Conservation (phyloP, 2,888 invertebrate species). For the Polyommatus iphigenia region DNA sequence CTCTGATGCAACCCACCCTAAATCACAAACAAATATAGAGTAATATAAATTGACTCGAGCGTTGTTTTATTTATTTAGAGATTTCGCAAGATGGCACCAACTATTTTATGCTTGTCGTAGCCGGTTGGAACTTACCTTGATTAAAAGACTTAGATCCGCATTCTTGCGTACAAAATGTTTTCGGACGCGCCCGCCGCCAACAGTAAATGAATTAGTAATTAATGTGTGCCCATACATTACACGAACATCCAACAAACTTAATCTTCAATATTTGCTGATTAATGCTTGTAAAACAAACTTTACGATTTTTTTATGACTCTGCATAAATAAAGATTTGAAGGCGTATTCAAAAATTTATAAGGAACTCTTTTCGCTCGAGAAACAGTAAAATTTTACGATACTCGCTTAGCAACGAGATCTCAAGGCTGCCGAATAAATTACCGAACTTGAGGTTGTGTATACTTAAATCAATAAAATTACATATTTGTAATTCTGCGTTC, state of each 20-base stretch:
- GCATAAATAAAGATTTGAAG: slow-evolving; percentile 14
- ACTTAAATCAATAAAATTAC: slow-evolving; percentile 27
- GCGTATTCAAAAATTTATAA: neutral
- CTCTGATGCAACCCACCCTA: neutral
- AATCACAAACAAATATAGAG: neutral
- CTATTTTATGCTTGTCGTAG: slow-evolving; percentile 47
- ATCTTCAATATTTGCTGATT: slow-evolving; percentile 47
- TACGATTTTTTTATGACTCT: slow-evolving; percentile 36
- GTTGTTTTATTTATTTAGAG: neutral
- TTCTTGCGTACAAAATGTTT: slow-evolving; percentile 65
- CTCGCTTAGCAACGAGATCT: slow-evolving; percentile 26
- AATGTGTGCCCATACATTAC: slow-evolving; percentile 57
- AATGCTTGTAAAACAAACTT: slow-evolving; percentile 37
- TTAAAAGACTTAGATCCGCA: slow-evolving; percentile 75
- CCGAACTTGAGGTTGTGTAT: neutral
- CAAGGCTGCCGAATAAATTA: slow-evolving; percentile 27
- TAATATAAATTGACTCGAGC: slow-evolving; percentile 3
- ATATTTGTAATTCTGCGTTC: slow-evolving; percentile 28
- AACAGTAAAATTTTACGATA: slow-evolving; percentile 7
- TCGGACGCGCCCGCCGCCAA: slow-evolving; percentile 70
- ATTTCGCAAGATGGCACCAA: slow-evolving; percentile 25
- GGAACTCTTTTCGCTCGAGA: neutral
- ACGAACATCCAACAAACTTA: slow-evolving; percentile 56
- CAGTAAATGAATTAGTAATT: slow-evolving; percentile 75
- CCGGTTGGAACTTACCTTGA: slow-evolving; percentile 69